phyloP scores from a whole-genome alignment of 2,888 invertebrate species.

The Ectemnius lituratus region DNA sequence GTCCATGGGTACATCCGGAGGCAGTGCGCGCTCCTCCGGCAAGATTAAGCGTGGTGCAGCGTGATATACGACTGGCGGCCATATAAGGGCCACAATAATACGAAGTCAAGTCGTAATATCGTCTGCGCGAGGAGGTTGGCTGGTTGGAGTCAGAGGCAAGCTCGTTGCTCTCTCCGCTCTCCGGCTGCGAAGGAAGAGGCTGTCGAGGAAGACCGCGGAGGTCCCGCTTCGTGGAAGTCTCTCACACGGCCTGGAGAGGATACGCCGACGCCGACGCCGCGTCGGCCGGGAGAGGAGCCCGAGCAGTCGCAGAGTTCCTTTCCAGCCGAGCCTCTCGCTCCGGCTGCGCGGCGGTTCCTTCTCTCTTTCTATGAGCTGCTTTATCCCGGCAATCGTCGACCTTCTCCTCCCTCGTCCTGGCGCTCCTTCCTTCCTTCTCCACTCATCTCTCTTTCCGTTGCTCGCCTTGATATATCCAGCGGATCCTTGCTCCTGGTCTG shows the following conservation, averaged over 20 bases:
- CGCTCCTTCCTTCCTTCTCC: conserved; percentile 2
- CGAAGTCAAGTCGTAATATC: conserved; percentile 67
- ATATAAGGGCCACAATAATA: conserved; percentile 68
- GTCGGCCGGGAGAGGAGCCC: conserved; percentile 1
- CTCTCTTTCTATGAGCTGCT: not conserved
- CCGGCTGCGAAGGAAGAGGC: conserved; percentile 31
- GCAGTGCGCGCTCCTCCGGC: conserved; percentile 50
- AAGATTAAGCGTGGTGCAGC: conserved; percentile 59
- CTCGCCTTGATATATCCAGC: too few species aligned
- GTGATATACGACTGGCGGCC: conserved; percentile 64
- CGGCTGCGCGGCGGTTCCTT: not conserved
- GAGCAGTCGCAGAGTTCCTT: not conserved
- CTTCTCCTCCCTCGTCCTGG: conserved; percentile 9
- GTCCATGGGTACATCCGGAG: conserved; percentile 51
- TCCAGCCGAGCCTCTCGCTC: not conserved
- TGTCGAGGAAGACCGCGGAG: conserved; percentile 59
- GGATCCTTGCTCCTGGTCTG: conserved; percentile 7
- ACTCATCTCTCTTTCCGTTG: not conserved
- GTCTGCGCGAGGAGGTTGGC: conserved; percentile 45
- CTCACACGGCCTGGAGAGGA: conserved; percentile 53
- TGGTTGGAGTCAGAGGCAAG: not conserved
- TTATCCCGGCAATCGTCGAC: conserved; percentile 8
- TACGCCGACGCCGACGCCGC: not conserved
- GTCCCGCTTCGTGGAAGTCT: conserved; percentile 71
- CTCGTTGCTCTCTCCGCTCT: conserved; percentile 18